Evolutionary conservation across 2,797 vertebrate genomes (phyloP).

Genomic region (Acropternis orthonyx): DNA sequence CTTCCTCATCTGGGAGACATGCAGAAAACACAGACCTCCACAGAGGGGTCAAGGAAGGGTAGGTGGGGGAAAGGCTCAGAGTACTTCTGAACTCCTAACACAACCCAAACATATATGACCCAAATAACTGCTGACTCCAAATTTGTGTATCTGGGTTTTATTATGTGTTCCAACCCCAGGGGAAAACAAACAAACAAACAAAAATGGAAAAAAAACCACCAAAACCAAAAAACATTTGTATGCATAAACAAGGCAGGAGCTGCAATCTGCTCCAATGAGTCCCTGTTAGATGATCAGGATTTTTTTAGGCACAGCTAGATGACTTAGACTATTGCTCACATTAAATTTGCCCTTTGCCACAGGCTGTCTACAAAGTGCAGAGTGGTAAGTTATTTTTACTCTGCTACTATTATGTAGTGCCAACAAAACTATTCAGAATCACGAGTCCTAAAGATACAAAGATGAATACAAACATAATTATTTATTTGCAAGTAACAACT

Average conservation of each 20-base stretch:
- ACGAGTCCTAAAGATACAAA: neutral
- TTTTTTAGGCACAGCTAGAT: neutral
- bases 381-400: neutral
- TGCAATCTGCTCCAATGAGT: neutral
- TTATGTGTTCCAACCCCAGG: accelerated
- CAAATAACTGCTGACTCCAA: neutral
- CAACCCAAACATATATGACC: accelerated
- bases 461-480: neutral
- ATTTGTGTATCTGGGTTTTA: neutral
- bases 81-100: neutral
- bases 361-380: neutral
- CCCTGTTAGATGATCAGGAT: neutral
- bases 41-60: neutral
- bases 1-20: neutral
- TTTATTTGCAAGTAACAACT: neutral
- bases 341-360: neutral
- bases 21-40: neutral
- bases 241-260: neutral
- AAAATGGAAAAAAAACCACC: neutral
- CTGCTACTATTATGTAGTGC: neutral
- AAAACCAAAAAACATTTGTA: neutral
- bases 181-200: too few relatives aligned
- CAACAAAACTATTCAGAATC: neutral
- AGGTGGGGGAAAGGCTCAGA: neutral
- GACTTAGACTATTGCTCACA: neutral